These are phyloP conservation scores for Malurus elegans DNA, from an alignment of 2,113 vertebrate species.

Conservation along the genomic window DNA sequence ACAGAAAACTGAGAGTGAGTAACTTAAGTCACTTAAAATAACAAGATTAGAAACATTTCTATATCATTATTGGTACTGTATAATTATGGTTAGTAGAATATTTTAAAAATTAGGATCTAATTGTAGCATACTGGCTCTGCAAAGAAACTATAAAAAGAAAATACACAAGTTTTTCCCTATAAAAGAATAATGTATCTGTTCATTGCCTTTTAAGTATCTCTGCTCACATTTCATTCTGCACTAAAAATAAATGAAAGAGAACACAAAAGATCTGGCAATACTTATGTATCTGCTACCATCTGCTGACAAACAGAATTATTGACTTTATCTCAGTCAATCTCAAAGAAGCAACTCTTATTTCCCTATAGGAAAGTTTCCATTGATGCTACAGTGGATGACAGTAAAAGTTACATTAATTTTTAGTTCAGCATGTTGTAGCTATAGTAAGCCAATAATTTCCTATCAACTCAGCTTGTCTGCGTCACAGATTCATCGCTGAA, in stretches of 20 bases:
- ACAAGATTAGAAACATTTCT: background rate
- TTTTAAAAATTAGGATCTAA: background rate
- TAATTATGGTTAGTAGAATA: background rate
- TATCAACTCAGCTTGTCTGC: background rate
- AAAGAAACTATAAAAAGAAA: background rate
- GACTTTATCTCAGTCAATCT: background rate
- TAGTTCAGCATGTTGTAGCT: background rate
- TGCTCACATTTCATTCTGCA: background rate
- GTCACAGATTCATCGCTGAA: background rate
- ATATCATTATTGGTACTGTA: background rate
- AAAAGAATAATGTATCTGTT: background rate
- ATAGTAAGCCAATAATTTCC: background rate
- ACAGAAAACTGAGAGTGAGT: background rate
- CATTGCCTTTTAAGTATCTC: background rate
- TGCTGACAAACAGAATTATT: conserved; percentile 39
- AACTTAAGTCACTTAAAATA: background rate
- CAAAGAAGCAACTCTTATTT: background rate
- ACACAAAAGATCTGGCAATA: background rate
- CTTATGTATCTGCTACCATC: conserved; percentile 47
- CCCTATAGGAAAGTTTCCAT: background rate
- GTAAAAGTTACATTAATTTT: background rate
- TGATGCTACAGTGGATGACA: background rate
- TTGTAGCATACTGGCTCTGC: background rate
- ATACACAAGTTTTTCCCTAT: background rate
- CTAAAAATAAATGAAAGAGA: background rate